A percentile compares a stretch with the other conserved stretches of the same genome.
Evolutionary conservation across 2,888 invertebrate species (phyloP).

Genomic region (Folsomia manolachei): DNA sequence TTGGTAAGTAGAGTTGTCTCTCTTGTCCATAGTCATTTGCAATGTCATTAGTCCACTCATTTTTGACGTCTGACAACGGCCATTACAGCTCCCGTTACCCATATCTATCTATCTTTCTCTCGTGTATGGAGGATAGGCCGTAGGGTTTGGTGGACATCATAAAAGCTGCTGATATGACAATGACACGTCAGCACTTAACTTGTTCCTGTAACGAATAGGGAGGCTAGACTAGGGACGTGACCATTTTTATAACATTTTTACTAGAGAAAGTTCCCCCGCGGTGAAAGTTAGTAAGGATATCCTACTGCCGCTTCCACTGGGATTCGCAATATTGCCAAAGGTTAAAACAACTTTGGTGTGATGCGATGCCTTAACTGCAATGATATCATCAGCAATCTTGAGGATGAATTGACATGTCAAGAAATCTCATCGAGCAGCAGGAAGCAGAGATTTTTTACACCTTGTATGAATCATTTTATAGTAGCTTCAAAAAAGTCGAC

Average conservation of each 20-base stretch:
- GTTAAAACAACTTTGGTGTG: neutral
- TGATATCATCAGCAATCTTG: neutral
- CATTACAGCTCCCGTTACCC: slow-evolving; percentile 5
- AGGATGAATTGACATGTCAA: neutral
- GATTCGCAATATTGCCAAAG: neutral
- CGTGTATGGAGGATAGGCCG: too few species aligned
- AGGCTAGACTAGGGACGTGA: neutral
- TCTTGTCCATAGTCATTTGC: slow-evolving; percentile 4
- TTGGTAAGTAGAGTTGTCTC: slow-evolving; percentile 66
- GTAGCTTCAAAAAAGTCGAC: neutral
- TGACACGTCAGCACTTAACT: slow-evolving; percentile 14
- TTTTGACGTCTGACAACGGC: slow-evolving; percentile 11
- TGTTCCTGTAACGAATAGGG: neutral
- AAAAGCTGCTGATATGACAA: slow-evolving; percentile 7
- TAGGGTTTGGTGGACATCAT: neutral
- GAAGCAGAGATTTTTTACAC: neutral
- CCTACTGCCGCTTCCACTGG: too few species aligned
- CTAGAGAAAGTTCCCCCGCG: neutral
- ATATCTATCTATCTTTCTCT: neutral
- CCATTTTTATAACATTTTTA: neutral
- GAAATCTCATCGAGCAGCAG: neutral
- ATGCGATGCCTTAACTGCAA: neutral
- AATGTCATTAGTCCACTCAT: slow-evolving; percentile 3
- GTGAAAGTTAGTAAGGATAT: neutral
- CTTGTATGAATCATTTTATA: neutral